Conservation (phyloP, 2,797 vertebrate genomes). For the Jordanella pulchra region DNA sequence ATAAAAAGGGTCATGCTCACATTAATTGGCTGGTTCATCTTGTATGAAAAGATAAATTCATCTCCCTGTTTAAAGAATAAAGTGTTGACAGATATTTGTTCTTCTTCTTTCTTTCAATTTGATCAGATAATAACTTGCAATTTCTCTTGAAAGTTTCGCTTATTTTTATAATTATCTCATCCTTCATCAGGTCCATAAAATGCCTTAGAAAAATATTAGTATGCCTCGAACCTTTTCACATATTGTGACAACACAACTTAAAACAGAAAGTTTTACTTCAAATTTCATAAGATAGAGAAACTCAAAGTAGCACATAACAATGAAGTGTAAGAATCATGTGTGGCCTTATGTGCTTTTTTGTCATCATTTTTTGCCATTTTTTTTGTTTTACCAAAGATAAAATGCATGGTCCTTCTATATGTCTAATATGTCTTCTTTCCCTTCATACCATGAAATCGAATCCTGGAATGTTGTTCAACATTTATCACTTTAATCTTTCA, state of each 20-base stretch:
- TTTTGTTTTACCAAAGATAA: no score
- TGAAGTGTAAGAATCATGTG: neutral
- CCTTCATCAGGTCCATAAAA: neutral
- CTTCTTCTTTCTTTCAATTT: conserved; percentile 9
- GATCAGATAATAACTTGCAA: conserved; percentile 16
- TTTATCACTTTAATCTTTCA: neutral
- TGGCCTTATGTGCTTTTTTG: neutral
- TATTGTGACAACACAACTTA: neutral
- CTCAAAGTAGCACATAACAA: neutral
- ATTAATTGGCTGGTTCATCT: conserved; percentile 76
- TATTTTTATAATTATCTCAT: neutral
- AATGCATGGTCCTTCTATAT: no score
- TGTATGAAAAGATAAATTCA: conserved; percentile 44
- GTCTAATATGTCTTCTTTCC: neutral
- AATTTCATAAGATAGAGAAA: neutral
- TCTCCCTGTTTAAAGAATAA: conserved; percentile 32
- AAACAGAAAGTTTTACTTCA: neutral
- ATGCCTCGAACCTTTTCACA: neutral
- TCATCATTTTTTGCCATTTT: no score
- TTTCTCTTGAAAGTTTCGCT: conserved; percentile 10
- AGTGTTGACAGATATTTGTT: conserved; percentile 27
- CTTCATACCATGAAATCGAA: neutral
- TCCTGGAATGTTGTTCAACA: neutral
- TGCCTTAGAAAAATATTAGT: neutral
- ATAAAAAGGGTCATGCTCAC: conserved; percentile 70